Base-by-base conservation (phyloP, 2,888 invertebrate species). In the Metallyticus violacea region DNA sequence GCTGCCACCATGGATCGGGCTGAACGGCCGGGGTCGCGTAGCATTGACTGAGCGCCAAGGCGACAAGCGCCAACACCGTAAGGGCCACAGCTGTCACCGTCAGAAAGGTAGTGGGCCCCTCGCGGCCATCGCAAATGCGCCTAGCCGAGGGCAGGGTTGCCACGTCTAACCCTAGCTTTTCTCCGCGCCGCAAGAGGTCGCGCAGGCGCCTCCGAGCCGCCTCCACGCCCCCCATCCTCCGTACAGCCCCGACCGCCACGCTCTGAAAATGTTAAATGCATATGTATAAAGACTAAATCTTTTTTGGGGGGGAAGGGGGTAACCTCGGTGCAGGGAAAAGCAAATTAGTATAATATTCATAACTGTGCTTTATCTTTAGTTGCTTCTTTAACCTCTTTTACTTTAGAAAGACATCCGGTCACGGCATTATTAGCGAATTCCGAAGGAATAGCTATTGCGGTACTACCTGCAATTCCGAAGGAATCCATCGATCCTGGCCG, bases 1-100 rank as follows among this genome's bases (percentile, higher is more conserved):
- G 82, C 26, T 82, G 82, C 82, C 82, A 82, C 82, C 82, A 82
- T 40, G 76, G 82, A 3, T 82, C 82, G 25, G 25, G 76, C 40
- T 62, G 40, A 62, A 4, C 1, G 40, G 0, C 40, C 40, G 40
- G 22, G 40, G 7, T 28, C 15, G 77, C 9, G 83, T 77, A 77
- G 3, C 83, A 29, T 28, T 83, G 76, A n/a, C 29, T 29, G 30
- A 83, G 77, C 3, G 27, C 77, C 6, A 62, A 62, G 3, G 77
- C 77, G 7, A 29, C 28, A 7, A 22, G 1, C 22, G 77, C 28
- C 6, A 77, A 3, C 15, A 83, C 6, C 22, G 40, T 62, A 7
- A 83, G 77, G n/a, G 77, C n/a, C 22, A 83, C n/a, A 2, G 29
- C 28, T 1, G 77, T 83, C 77, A 77, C 26, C 28, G 40, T 26